phyloP scores from a whole-genome alignment of 2,797 vertebrate genomes.

The Tragelaphus oryx region DNA sequence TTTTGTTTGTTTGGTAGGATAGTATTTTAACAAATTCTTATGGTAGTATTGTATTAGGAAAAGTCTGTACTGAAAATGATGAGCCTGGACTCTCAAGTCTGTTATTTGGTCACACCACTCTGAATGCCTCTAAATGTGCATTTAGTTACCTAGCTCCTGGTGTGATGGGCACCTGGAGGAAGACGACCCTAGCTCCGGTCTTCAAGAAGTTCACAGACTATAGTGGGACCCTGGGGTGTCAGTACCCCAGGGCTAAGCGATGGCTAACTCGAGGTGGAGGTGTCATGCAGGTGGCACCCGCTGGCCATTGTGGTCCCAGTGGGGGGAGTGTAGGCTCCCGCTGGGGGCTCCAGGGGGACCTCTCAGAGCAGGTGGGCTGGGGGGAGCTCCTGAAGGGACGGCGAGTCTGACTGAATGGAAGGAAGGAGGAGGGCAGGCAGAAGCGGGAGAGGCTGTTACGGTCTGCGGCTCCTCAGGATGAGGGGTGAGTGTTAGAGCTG shows the following conservation, averaged over 20 bases:
- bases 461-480: background rate
- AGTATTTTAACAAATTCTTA: background rate
- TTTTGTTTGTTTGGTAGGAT: background rate
- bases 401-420: background rate
- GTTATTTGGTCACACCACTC: background rate
- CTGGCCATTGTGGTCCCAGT: background rate
- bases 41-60: background rate
- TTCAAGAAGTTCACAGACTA: background rate
- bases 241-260: background rate
- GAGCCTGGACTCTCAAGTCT: background rate
- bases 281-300: background rate
- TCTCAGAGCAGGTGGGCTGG: background rate
- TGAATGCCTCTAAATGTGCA: background rate
- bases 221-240: background rate
- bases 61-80: background rate
- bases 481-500: background rate
- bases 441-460: background rate
- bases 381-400: background rate
- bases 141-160: background rate
- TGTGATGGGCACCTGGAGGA: background rate
- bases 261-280: background rate
- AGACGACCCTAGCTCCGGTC: background rate
- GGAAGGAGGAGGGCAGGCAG: background rate
- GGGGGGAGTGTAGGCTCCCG: accelerated
- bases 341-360: background rate